These are phyloP conservation scores for Hoplias malabaricus DNA, from an alignment of 2,113 vertebrate species.

Conservation along the genomic window DNA sequence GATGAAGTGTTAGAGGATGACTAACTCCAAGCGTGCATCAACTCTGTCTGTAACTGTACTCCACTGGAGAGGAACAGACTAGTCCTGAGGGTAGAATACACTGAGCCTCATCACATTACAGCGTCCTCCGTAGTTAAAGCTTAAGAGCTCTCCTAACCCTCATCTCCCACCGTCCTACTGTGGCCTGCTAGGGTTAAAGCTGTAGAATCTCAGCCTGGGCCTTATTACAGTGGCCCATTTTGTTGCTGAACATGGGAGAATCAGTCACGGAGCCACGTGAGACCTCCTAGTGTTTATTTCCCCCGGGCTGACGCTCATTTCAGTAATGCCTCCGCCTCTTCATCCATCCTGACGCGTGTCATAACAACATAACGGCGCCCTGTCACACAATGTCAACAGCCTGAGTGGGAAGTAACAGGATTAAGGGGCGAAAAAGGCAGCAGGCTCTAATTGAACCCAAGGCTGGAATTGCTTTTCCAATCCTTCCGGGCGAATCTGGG, in stretches of 20 bases:
- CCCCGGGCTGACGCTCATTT: slow-evolving; percentile 23
- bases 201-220: background rate
- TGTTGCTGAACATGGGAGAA: background rate
- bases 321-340: slow-evolving; percentile 20
- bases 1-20: background rate
- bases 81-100: background rate
- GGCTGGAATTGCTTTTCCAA: slow-evolving; percentile 28
- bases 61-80: too few relatives aligned
- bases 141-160: background rate
- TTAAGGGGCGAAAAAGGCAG: slow-evolving; percentile 24
- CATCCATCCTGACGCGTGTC: slow-evolving; percentile 44
- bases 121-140: background rate
- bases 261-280: slow-evolving; percentile 13
- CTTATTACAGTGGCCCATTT: background rate
- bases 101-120: background rate
- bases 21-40: background rate
- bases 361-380: slow-evolving; percentile 41
- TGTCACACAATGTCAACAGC: slow-evolving; percentile 41
- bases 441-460: slow-evolving; percentile 46
- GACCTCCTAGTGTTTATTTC: slow-evolving; percentile 42
- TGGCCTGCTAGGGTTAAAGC: background rate
- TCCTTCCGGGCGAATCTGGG: slow-evolving; percentile 33
- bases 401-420: slow-evolving; percentile 47
- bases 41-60: too few relatives aligned
- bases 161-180: background rate